Base-by-base conservation (phyloP, 1,140 invertebrate genomes). In the Rhopalosiphum padi region DNA sequence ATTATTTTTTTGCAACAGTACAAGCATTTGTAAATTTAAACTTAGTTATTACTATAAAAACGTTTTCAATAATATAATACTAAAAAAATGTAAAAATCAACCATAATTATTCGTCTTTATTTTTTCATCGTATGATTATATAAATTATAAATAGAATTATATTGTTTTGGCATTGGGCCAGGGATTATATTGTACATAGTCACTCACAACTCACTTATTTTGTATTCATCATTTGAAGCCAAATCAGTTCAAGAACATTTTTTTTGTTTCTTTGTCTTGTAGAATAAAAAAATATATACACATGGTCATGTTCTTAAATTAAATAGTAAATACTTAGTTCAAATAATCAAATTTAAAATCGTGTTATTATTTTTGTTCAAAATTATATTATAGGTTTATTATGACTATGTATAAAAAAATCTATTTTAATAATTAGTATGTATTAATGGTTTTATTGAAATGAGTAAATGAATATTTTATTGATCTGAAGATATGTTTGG, bases 111-210 rank as follows among this genome's bases (percentile, higher is more conserved):
- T 89, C 21, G 21, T 89, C 18, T 91, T 48, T 92, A 77, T 82
- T 91, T 92, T 46, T 86, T 85, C 23, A 86, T 41, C 18, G 9
- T 55, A 46, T n/a, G 46, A 37, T 93, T n/a, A 18, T 77, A 77
- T n/a, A 77, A n/a, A 77, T 77, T 77, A 93, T 86, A 86, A 93
- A 93, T 93, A 93, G 91, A 93, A 30, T 93, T 93, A 41, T 93
- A 55, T 86, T 93, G 15, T 86, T 55, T 53, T 86, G 91, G 91
- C 91, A 43, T 85, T 53, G 35, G 23, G 25, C 91, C 91, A 93
- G 46, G 8, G 22, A 51, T 91, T 48, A 93, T 82, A 55, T 93
- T 37, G 35, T 68, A 48, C 30, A 92, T 93, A 93, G 35, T 93
- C 82, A 86, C 82, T 86, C 77, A 86, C 43, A 83, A 55, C 48